These are phyloP conservation scores for Morelia viridis DNA, from an alignment of 2,797 vertebrate species.

Conservation along the genomic window DNA sequence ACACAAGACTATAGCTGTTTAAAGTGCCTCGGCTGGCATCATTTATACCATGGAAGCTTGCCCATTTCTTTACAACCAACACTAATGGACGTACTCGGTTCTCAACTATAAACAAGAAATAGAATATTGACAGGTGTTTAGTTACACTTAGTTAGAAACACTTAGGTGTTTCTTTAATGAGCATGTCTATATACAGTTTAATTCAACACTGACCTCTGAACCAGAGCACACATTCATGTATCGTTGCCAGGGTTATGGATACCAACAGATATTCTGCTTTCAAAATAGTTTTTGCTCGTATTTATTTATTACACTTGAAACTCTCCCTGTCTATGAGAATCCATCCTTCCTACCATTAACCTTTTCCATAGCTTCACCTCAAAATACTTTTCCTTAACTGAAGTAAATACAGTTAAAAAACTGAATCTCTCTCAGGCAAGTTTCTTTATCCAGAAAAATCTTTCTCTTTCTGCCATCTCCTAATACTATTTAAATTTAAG, in stretches of 20 bases:
- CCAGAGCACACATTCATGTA: not conserved
- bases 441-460: no score
- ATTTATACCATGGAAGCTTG: constrained; percentile 86
- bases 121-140: constrained; percentile 42
- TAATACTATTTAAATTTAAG: not conserved
- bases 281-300: not conserved
- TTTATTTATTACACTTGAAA: not conserved
- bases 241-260: not conserved
- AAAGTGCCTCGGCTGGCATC: constrained; percentile 97
- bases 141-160: not conserved
- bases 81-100: constrained; percentile 89
- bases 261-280: not conserved
- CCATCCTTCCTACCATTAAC: not conserved
- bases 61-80: constrained; percentile 95
- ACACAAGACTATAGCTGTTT: constrained; percentile 93
- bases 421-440: not conserved
- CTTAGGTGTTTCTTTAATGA: not conserved
- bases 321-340: not conserved
- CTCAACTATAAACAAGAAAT: constrained; percentile 83
- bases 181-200: not conserved
- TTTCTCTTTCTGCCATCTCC: not conserved
- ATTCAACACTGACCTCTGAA: not conserved
- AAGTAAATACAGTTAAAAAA: not conserved
- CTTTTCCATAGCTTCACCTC: not conserved
- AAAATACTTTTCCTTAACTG: not conserved